Percentiles rank a stretch among this genome's conserved stretches.
phyloP scores from a whole-genome alignment of 2,888 invertebrate genomes.

The Gymnocheta viridis region DNA sequence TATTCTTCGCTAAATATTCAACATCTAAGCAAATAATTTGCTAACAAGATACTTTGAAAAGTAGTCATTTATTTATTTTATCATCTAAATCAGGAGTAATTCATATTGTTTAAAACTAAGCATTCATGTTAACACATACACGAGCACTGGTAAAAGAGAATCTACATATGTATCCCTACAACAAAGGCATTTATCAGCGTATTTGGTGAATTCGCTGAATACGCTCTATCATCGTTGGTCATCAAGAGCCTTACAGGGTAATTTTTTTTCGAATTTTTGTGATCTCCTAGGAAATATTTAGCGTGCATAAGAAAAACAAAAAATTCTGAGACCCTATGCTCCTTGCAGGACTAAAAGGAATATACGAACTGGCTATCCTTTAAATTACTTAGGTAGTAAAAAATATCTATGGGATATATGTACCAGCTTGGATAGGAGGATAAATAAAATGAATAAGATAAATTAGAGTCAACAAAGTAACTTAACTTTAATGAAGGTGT shows the following conservation, averaged over 20 bases:
- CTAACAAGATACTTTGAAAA: constrained; percentile 39
- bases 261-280: neutral
- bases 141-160: neutral
- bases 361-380: neutral
- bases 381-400: neutral
- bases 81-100: constrained; percentile 43
- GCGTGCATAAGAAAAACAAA: no score
- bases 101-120: constrained; percentile 37
- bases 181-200: neutral
- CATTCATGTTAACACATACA: neutral
- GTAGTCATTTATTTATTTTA: constrained; percentile 45
- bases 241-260: neutral
- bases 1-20: neutral
- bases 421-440: no score
- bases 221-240: neutral
- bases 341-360: no score
- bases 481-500: no score
- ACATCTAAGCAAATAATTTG: constrained; percentile 45
- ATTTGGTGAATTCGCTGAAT: neutral
- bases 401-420: no score
- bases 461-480: no score
- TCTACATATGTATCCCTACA: neutral
- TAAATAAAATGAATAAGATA: no score
- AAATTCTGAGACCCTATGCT: no score
- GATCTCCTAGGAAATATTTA: neutral